Base-by-base conservation (phyloP, 2,113 vertebrate genomes). In the Penelope pileata region DNA sequence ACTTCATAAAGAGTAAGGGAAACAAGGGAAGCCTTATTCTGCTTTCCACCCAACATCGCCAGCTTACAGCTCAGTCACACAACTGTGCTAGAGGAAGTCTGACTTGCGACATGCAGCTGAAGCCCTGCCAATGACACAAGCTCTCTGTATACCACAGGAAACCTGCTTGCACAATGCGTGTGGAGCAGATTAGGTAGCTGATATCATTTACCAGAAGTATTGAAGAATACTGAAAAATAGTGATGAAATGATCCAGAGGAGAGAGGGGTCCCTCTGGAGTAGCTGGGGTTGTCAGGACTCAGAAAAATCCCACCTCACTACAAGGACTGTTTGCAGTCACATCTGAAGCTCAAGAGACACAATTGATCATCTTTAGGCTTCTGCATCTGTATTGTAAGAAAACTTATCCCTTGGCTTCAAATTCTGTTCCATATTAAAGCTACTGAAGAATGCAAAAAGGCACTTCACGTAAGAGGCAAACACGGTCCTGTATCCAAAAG, bases 1-100 rank as follows among this genome's bases (percentile, higher is more conserved):
- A 76, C 93, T 96, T 96, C 88, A 90, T 94, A 86, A 95, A 94
- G 56, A 91, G 15, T 22, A 78, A 50, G 24, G 73, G 83, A 90
- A 97, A 96, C 93, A 96, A 97, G 88, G 54, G 80, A 78, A 96
- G 93, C 92, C 69, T 96, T 96, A 96, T 96, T 95, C 68, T 8
- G 8, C 69, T 90, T 90, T 96, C 73, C 76, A 84, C 2, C 6
- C 67, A 95, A 86, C 3, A 9, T 68, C 56, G 94, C 76, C 83
- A 96, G 83, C 89, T 89, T 53, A 48, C 43, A 84, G 92, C 93
- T 96, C 43, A 26, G 12, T 84, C 85, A 91, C 62, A 53, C 67
- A 96, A 9, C 56, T 56, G 40, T n/a, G 80, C 80, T 75, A 82
- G 80, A 93, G 90, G 90, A 88, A 96, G 80, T 68, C 86, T 91